Evolutionary conservation across 2,888 invertebrate genomes (phyloP).

Genomic region (Drosophila cognata): DNA sequence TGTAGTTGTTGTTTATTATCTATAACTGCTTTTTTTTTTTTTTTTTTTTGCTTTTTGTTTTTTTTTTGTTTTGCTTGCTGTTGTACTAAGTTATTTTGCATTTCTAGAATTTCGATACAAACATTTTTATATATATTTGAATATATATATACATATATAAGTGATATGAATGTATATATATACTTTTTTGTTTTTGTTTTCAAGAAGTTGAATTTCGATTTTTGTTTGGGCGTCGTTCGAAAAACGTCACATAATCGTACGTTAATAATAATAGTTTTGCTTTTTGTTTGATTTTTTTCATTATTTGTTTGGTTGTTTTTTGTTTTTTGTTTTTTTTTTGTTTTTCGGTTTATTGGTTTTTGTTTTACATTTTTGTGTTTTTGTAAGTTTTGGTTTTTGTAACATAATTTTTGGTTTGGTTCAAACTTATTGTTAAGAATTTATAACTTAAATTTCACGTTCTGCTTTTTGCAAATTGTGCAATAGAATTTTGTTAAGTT

Average conservation of each 20-base stretch:
- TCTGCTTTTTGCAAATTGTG: constrained; percentile 30
- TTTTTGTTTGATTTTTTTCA: constrained; percentile 45
- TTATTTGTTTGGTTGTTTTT: constrained; percentile 47
- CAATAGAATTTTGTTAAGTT: constrained; percentile 34
- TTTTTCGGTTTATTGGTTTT: constrained; percentile 51
- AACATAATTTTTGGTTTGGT: constrained; percentile 51
- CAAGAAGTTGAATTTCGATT: constrained; percentile 86
- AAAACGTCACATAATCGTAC: constrained; percentile 83
- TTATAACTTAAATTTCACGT: constrained; percentile 63
- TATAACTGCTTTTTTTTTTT: constrained; percentile 48
- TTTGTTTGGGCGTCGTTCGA: constrained; percentile 86
- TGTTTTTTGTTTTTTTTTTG: constrained; percentile 12
- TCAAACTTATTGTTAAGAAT: constrained; percentile 65
- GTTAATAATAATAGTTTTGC: constrained; percentile 50
- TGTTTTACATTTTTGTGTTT: constrained; percentile 35
- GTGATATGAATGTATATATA: constrained; percentile 35
- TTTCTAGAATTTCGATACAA: constrained; percentile 43
- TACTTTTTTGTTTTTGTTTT: constrained; percentile 71
- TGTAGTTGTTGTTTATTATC: constrained; percentile 60
- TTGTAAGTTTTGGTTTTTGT: constrained; percentile 44
- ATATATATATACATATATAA: constrained; percentile 38
- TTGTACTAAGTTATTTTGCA: constrained; percentile 29
- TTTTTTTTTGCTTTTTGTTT: constrained; percentile 3
- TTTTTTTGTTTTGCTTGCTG: constrained; percentile 20
- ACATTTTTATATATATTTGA: constrained; percentile 41